Conservation (phyloP, 2,797 vertebrate species). For the Amblyraja radiata region DNA sequence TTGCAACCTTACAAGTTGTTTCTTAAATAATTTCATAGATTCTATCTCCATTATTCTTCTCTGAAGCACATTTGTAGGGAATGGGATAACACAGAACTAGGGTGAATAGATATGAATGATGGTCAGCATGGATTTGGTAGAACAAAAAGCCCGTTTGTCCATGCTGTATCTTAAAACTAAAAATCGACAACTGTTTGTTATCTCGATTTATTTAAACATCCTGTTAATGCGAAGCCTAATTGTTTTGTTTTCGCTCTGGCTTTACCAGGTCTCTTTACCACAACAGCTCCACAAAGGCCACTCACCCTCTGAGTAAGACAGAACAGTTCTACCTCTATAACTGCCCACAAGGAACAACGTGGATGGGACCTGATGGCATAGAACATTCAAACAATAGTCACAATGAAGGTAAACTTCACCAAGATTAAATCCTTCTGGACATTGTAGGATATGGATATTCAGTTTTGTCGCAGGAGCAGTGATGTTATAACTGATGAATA, state of each 20-base stretch:
- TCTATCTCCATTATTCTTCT: background rate
- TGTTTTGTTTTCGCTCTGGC: background rate
- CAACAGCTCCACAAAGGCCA: background rate
- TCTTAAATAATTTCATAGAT: background rate
- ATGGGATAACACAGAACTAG: no score
- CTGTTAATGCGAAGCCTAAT: background rate
- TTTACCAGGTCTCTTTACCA: background rate
- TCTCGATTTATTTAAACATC: background rate
- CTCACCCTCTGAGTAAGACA: constrained; percentile 5
- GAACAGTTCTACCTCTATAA: constrained; percentile 3
- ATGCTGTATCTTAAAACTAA: no score
- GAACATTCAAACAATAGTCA: constrained; percentile 10
- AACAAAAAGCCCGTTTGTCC: no score
- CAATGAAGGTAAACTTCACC: constrained; percentile 18
- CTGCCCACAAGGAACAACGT: background rate
- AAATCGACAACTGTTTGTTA: background rate
- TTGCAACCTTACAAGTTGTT: background rate
- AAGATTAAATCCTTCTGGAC: background rate
- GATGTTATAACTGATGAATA: background rate
- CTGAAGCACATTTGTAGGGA: background rate
- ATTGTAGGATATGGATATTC: background rate
- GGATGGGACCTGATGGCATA: background rate
- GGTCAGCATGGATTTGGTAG: no score
- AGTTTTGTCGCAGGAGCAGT: background rate
- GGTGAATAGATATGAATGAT: no score